Evolutionary conservation across 2,797 vertebrate genomes (phyloP), one percentile per base, ranked within the genome.

Genomic region (Lindbergichthys nudifrons): DNA sequence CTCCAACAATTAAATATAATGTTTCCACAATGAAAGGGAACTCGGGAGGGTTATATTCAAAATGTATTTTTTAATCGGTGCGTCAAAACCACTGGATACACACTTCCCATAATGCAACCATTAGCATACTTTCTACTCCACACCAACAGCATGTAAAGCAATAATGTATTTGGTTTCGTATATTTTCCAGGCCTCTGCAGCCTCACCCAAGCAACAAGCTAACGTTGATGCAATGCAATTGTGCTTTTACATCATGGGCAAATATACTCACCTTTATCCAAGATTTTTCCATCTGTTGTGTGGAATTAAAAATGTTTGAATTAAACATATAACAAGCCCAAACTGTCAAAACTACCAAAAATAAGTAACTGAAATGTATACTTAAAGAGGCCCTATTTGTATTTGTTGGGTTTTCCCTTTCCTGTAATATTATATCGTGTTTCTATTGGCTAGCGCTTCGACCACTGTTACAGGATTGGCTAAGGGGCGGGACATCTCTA

Each of bases 101-200:
- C 10, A 54, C 23, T 71, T 61, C 18, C 50, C 15, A 70, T 45
- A 48, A 68, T 58, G 36, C n/a, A 18, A 14, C n/a, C 7, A 23
- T 23, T 8, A 43, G 3, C 14, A 4, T 8, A 5, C 32, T 42
- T 48, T 48, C 4, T 30, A 16, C 18, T 54, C 2, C n/a, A 59
- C 14, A 53, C 4, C 4, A 43, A 32, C 62, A 47, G 26, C 3
- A 12, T 46, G 0, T 41, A 30, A 19, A 23, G 18, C 11, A 43
- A n/a, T 4, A 48, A 26, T 39, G 26, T 7, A 16, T 26, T 12
- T 30, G 11, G 23, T 53, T 70, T 13, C 12, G 13, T 16, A n/a
- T 3, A 58, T 51, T 51, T 23, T 26, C 19, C 3, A 1, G 52
- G 19, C 23, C 54, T 60, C 26, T 23, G 15, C 30, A 26, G 41